A percentile compares a stretch with the other conserved stretches of the same genome.
These are phyloP conservation scores for Lepidurus arcticus DNA, from an alignment of 1,140 invertebrate genomes.

Conservation along the genomic window DNA sequence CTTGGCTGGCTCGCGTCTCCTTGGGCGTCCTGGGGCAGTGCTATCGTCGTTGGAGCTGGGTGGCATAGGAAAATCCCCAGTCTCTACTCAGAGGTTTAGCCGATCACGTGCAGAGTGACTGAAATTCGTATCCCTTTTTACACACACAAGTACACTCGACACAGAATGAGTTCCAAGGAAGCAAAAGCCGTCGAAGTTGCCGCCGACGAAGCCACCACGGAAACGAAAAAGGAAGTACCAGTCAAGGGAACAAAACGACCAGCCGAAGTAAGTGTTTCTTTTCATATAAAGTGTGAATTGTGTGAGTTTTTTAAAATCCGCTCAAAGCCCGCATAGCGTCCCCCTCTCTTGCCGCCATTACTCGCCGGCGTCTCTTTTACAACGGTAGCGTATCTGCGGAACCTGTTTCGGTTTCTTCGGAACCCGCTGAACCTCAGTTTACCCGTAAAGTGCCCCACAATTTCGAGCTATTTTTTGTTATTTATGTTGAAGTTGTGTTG, in stretches of 20 bases:
- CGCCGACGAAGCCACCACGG: constrained; percentile 32
- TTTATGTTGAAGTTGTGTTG: not conserved
- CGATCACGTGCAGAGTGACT: constrained; percentile 20
- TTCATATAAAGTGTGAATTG: not conserved
- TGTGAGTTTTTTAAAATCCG: not conserved
- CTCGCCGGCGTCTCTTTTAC: not conserved
- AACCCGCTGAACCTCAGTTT: too few relatives aligned
- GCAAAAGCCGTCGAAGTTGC: constrained; percentile 30
- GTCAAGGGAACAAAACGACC: constrained; percentile 33
- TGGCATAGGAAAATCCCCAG: constrained; percentile 7
- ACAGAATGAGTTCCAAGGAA: constrained; percentile 34
- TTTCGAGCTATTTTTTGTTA: not conserved
- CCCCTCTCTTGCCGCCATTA: not conserved
- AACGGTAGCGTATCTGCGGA: not conserved
- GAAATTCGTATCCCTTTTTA: not conserved
- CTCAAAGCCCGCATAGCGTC: not conserved
- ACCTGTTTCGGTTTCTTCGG: too few relatives aligned
- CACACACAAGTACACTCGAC: constrained; percentile 23
- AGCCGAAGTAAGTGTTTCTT: constrained; percentile 31
- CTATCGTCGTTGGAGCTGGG: not conserved
- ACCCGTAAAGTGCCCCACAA: too few relatives aligned
- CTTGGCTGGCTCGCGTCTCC: not conserved
- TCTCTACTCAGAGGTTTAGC: constrained; percentile 21
- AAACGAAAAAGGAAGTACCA: constrained; percentile 29
- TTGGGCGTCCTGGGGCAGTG: constrained; percentile 12